phyloP scores from a whole-genome alignment of 2,797 vertebrate species.

The Hoplostethus atlanticus region DNA sequence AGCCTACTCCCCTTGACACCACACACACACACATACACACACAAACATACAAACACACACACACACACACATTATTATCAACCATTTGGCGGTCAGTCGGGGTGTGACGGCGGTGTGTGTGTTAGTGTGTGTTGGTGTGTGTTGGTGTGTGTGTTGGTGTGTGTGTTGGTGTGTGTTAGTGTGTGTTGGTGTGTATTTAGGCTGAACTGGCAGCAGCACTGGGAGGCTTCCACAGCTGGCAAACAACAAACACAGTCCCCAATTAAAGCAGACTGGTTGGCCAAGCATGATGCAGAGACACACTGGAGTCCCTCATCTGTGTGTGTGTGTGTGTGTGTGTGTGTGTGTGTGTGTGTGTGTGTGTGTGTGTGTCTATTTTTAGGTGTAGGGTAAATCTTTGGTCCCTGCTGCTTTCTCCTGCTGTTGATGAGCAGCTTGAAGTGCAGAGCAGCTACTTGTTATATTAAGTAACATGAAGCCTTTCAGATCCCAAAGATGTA shows the following conservation, averaged over 20 bases:
- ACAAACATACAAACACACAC: constrained; percentile 26
- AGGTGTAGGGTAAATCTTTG: constrained; percentile 56
- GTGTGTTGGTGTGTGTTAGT: background rate
- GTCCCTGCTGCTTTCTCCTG: constrained; percentile 61
- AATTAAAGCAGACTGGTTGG: constrained; percentile 63
- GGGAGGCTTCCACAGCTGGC: constrained; percentile 47
- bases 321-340: constrained; percentile 21
- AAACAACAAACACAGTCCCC: constrained; percentile 50
- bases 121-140: constrained; percentile 21
- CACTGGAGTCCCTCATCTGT: constrained; percentile 14
- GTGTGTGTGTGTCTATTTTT: constrained; percentile 59
- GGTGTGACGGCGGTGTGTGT: constrained; percentile 27
- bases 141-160: background rate
- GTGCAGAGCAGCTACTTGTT: constrained; percentile 52
- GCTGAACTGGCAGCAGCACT: constrained; percentile 19
- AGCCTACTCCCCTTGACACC: constrained; percentile 14
- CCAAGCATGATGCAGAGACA: constrained; percentile 56
- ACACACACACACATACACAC: constrained; percentile 10
- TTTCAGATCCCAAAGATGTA: too few species aligned
- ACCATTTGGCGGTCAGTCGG: too few species aligned
- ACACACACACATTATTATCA: background rate
- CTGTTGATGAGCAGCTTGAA: constrained; percentile 50
- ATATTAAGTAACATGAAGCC: constrained; percentile 47
- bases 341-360: constrained; percentile 1
- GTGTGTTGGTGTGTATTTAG: background rate